These are phyloP conservation scores for Drosophila kanekoi DNA, from an alignment of 2,888 invertebrate genomes.

Conservation along the genomic window DNA sequence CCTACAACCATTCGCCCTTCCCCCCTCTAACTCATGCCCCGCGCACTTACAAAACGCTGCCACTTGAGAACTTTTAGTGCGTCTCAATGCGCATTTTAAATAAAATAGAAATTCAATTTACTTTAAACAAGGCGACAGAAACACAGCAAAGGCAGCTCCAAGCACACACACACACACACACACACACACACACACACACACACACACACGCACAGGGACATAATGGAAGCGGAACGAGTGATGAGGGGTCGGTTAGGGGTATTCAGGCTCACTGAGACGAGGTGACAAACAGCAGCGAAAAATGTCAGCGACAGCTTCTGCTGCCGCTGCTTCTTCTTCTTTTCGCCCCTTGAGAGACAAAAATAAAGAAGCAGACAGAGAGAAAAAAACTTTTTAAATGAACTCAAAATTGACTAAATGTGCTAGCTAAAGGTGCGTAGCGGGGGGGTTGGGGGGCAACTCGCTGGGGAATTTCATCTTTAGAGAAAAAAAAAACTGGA, in stretches of 20 bases:
- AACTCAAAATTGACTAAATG: constrained; percentile 81
- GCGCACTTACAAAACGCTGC: constrained; percentile 50
- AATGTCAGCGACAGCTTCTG: constrained; percentile 56
- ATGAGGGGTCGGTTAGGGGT: not conserved
- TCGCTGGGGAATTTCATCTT: constrained; percentile 54
- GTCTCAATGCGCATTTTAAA: constrained; percentile 81
- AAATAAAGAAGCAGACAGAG: constrained; percentile 23
- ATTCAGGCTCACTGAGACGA: constrained; percentile 26
- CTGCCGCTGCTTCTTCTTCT: constrained; percentile 9
- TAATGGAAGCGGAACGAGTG: constrained; percentile 8
- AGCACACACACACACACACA: not conserved
- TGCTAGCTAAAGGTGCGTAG: constrained; percentile 66
- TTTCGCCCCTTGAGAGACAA: constrained; percentile 10
- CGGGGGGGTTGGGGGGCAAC: not conserved
- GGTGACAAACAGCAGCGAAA: constrained; percentile 58
- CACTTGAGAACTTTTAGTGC: constrained; percentile 80
- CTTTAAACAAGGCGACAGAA: constrained; percentile 73
- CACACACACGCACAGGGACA: constrained; percentile 7
- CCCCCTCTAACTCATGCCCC: not conserved
- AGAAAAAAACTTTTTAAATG: constrained; percentile 72
- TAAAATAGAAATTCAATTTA: constrained; percentile 69
- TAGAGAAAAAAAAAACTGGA: constrained; percentile 39
- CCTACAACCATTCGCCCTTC: not conserved
- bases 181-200: not conserved
- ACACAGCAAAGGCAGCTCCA: constrained; percentile 18